Base-by-base conservation (phyloP, 1,140 invertebrate species). In the Calephelis nemesis region DNA sequence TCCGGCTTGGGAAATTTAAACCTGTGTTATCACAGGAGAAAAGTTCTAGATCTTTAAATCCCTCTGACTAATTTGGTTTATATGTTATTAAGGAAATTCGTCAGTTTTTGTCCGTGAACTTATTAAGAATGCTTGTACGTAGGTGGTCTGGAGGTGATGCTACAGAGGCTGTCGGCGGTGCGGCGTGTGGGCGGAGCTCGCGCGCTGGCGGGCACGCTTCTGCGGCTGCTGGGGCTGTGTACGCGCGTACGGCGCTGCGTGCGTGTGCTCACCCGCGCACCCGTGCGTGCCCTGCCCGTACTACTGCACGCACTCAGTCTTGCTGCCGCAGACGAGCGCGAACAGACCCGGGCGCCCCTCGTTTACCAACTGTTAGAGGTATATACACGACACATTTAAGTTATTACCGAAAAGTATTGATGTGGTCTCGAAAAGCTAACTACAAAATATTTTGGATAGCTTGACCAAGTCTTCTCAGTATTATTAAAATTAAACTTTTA, bases 131-230 rank as follows among this genome's bases (percentile, higher is more conserved):
- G 30, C 30, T 1, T 30, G 30, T 45, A 30, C 9, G 4, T 96
- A 93, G 97, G 96, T 58, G 98, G 98, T 0, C 91, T 99, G 4
- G 95, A 97, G 79, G 96, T 95, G 12, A 95, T 96, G 94, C 90
- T 96, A 60, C 94, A 94, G 67, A 92, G 96, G 4, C 92, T 98
- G 66, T 94, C 94, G 5, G 93, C 93, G 0, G 93, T 94, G 64
- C 81, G 85, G 12, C 88, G 88, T 8, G 90, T 92, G 64, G 92
- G 88, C 5, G 84, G 84, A 47, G 89, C 90, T n/a, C 88, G 92
- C 11, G 79, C 88, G 7, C 82, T 92, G 19, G 85, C 81, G 50
- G 83, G 81, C 7, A 92, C 90, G 11, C 75, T 92, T 42, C 82
- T 92, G 52, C 87, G 90, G 5, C 81, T 92, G 68, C 79, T 92